Evolutionary conservation across 2,113 vertebrate species (phyloP).

Genomic region (Oncorhynchus masou): DNA sequence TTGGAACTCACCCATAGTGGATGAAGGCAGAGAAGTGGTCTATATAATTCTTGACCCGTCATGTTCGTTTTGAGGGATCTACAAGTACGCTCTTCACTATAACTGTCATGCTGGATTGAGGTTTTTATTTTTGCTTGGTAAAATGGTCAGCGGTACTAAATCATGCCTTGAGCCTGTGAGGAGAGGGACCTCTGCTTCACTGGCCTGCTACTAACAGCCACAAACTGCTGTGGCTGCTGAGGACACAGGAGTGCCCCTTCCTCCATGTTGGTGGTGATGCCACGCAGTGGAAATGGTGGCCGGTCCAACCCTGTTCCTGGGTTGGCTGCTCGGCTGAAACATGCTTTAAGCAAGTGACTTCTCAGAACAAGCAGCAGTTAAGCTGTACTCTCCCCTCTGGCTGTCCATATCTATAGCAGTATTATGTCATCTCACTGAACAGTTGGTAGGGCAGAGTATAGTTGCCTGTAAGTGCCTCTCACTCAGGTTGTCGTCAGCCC

Average conservation of each 20-base stretch:
- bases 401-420: neutral
- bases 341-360: neutral
- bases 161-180: neutral
- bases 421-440: too few relatives aligned
- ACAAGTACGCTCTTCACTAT: too few relatives aligned
- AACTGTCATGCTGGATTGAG: too few relatives aligned
- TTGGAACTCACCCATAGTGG: too few relatives aligned
- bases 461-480: neutral
- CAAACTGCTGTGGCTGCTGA: neutral
- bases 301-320: conserved; percentile 3
- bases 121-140: neutral
- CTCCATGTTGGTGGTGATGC: conserved; percentile 1
- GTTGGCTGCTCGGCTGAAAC: neutral
- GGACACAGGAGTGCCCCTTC: neutral
- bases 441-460: neutral
- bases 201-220: neutral
- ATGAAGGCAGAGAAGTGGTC: too few relatives aligned
- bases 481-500: neutral
- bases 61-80: too few relatives aligned
- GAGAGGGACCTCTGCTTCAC: neutral
- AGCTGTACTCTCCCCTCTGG: neutral
- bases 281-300: neutral
- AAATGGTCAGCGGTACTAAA: neutral
- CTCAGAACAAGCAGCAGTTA: neutral
- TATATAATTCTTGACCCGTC: too few relatives aligned